Percentiles rank a stretch among this genome's conserved stretches.
Evolutionary conservation across 2,888 invertebrate species (phyloP).

Genomic region (Sturmia bella): DNA sequence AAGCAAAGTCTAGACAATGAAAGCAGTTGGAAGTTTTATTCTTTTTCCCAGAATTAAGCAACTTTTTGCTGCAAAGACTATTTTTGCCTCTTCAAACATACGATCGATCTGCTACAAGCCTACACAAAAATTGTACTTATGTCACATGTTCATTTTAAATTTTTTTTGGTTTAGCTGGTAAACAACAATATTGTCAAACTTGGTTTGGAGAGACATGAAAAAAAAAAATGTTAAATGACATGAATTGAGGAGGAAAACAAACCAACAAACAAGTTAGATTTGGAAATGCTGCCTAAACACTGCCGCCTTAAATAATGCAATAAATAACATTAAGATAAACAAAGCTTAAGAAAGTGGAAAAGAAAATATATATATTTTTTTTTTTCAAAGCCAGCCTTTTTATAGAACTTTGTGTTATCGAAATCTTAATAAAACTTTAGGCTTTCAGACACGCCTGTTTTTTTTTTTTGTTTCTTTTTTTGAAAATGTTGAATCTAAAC

Average conservation of each 20-base stretch:
- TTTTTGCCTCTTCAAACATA: constrained; percentile 10
- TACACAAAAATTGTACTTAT: constrained; percentile 63
- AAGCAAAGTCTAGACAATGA: not conserved
- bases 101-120: constrained; percentile 33
- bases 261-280: constrained; percentile 14
- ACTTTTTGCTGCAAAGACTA: not conserved
- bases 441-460: too few relatives aligned
- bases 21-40: constrained; percentile 7
- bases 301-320: constrained; percentile 1
- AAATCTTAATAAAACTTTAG: too few relatives aligned
- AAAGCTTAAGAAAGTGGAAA: not conserved
- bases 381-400: not conserved
- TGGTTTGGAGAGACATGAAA: constrained; percentile 18
- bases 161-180: constrained; percentile 1
- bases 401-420: not conserved
- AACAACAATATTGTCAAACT: constrained; percentile 55
- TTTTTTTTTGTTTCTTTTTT: too few relatives aligned
- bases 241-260: constrained; percentile 35
- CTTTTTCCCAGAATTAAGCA: too few relatives aligned
- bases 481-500: too few relatives aligned
- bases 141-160: constrained; percentile 48
- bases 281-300: constrained; percentile 12
- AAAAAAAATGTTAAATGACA: constrained; percentile 44
- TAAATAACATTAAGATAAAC: constrained; percentile 27
- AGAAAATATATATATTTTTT: not conserved